A percentile compares a stretch with the other conserved stretches of the same genome.
Conservation (phyloP, 2,797 vertebrate species). For the Momotus momota region DNA sequence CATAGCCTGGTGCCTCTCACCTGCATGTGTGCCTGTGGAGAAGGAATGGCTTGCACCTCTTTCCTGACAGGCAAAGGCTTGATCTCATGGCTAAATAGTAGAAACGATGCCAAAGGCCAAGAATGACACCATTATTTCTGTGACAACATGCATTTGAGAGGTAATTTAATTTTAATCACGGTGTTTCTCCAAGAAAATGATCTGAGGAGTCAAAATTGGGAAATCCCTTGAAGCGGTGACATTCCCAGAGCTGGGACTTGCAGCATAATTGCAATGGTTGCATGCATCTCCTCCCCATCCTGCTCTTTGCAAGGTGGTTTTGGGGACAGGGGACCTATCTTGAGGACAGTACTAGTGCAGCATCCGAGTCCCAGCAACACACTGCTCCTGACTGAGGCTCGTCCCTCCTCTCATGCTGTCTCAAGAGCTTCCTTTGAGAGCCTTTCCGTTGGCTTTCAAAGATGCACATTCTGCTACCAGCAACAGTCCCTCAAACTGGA, state of each 20-base stretch:
- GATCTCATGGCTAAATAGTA: not conserved
- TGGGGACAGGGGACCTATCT: not conserved
- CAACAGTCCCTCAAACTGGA: not conserved
- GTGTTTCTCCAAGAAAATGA: not conserved
- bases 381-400: fast-evolving
- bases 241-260: not conserved
- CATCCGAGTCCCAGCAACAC: not conserved
- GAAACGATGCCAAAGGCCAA: not conserved
- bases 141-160: not conserved
- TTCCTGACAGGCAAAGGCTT: not conserved
- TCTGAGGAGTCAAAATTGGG: not conserved
- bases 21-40: not conserved
- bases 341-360: not conserved
- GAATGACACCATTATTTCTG: not conserved
- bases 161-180: not conserved
- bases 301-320: not conserved
- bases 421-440: not conserved
- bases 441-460: not conserved
- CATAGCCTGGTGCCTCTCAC: not conserved
- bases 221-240: not conserved
- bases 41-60: not conserved
- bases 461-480: not conserved
- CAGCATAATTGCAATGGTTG: not conserved
- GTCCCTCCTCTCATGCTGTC: fast-evolving
- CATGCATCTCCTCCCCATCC: not conserved